Evolutionary conservation across 1,140 invertebrate genomes (phyloP).

Genomic region (Aphelenchoides besseyi): DNA sequence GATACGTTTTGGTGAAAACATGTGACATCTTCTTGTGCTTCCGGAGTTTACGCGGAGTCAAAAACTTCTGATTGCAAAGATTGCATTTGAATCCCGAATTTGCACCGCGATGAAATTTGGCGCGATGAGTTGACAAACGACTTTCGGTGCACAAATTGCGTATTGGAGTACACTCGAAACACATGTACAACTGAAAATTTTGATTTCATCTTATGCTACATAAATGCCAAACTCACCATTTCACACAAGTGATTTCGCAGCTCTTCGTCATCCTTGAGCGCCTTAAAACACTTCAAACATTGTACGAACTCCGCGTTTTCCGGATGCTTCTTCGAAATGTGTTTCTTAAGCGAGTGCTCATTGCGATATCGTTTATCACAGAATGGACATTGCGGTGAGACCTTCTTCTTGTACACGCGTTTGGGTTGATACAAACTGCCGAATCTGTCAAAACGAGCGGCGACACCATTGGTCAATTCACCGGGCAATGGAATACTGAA

Average conservation of each 20-base stretch:
- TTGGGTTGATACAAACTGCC: constrained; percentile 51
- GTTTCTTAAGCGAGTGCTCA: constrained; percentile 61
- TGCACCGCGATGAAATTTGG: constrained; percentile 61
- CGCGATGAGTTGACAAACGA: constrained; percentile 50
- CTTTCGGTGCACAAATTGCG: constrained; percentile 57
- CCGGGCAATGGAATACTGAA: constrained; percentile 56
- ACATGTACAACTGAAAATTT: constrained; percentile 53
- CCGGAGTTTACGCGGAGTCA: constrained; percentile 59
- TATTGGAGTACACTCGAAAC: constrained; percentile 60
- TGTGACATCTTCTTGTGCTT: constrained; percentile 63
- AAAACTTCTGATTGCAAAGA: constrained; percentile 58
- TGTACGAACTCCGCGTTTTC: constrained; percentile 59
- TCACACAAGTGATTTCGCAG: constrained; percentile 55
- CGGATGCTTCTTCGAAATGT: constrained; percentile 58
- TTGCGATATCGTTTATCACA: constrained; percentile 61
- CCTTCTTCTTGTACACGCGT: constrained; percentile 59
- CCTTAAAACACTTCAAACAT: constrained; percentile 60
- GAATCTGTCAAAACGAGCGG: constrained; percentile 52
- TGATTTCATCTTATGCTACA: constrained; percentile 1
- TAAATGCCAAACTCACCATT: constrained; percentile 39
- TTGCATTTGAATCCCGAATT: constrained; percentile 62
- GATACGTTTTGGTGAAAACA: constrained; percentile 62
- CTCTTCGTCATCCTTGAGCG: constrained; percentile 42
- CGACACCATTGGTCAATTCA: constrained; percentile 48
- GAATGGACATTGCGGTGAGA: constrained; percentile 61